These are phyloP conservation scores for Bambusicola thoracicus DNA, from an alignment of 2,113 vertebrate genomes.

Conservation along the genomic window DNA sequence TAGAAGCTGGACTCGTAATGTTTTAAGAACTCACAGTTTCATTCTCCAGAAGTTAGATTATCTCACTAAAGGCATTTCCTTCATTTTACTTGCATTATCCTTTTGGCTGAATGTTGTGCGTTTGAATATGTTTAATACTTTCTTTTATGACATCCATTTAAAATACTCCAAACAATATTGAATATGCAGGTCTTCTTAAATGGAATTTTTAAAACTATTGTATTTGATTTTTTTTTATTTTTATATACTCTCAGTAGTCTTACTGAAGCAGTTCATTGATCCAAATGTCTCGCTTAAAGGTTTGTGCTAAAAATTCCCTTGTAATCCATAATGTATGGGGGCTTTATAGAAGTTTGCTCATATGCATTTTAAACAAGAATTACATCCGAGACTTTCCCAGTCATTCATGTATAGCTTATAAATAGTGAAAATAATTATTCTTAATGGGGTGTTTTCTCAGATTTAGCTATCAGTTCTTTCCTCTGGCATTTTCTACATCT, in stretches of 20 bases:
- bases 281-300: not conserved
- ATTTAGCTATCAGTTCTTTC: not conserved
- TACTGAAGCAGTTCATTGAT: not conserved
- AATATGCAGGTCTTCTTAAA: not conserved
- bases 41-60: not conserved
- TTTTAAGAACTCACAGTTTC: not conserved
- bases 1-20: not conserved
- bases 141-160: not conserved
- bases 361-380: not conserved
- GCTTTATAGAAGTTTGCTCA: not conserved
- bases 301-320: not conserved
- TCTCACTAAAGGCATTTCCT: not conserved
- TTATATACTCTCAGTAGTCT: not conserved
- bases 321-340: accelerated
- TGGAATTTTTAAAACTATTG: not conserved
- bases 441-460: not conserved
- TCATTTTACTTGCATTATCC: not conserved
- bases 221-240: not conserved
- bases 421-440: not conserved
- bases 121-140: not conserved
- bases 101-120: not conserved
- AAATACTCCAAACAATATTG: not conserved
- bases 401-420: not conserved
- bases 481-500: not conserved
- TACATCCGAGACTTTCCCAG: not conserved